Evolutionary conservation across 2,888 invertebrate genomes (phyloP).

Genomic region (Lochmaea capreae): DNA sequence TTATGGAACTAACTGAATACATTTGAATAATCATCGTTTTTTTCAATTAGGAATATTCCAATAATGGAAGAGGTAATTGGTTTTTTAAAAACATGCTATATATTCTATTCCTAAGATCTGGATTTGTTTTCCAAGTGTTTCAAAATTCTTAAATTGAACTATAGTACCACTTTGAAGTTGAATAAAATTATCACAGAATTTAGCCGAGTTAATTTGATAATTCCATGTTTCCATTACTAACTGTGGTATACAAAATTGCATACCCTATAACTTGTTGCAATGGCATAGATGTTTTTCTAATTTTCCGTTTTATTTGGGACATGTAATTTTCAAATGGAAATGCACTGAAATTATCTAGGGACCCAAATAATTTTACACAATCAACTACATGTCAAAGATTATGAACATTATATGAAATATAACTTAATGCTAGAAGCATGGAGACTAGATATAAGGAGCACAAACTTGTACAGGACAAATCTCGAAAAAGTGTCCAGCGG

Average conservation of each 20-base stretch:
- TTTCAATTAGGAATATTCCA: too few species aligned
- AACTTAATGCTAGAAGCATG: slow-evolving; percentile 4
- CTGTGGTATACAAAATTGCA: background rate
- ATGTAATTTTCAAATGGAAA: background rate
- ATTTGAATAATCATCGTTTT: too few species aligned
- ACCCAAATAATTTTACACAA: background rate
- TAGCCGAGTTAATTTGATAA: background rate
- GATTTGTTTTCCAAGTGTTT: background rate
- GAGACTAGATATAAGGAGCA: too few species aligned
- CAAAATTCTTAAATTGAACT: background rate
- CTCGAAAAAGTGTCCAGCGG: too few species aligned
- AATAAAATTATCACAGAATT: background rate
- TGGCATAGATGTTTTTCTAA: background rate
- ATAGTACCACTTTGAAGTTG: background rate
- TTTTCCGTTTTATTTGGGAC: background rate
- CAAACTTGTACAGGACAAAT: too few species aligned
- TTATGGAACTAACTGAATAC: too few species aligned
- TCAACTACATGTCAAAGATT: background rate
- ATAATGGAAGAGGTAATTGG: too few species aligned
- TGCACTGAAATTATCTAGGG: background rate
- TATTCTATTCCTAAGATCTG: background rate
- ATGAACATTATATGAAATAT: slow-evolving; percentile 2
- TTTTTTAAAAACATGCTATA: background rate
- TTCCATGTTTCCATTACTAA: background rate
- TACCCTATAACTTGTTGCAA: background rate